Conservation (phyloP, 2,797 vertebrate genomes). For the Ctenosaura bakeri region DNA sequence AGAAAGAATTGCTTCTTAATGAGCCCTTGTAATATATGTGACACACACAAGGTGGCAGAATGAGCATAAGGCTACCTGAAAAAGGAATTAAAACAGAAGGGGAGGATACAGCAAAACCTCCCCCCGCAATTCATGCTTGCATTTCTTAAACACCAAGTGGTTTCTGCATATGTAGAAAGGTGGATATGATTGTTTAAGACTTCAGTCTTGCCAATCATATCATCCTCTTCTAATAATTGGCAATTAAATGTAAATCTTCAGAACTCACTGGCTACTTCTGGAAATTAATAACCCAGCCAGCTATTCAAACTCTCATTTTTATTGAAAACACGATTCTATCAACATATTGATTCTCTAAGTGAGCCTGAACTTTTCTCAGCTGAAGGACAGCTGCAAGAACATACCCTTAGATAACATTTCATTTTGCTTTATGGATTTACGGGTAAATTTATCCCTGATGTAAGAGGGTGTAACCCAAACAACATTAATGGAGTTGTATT, state of each 20-base stretch:
- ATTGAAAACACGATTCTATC: constrained; percentile 73
- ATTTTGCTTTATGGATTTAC: constrained; percentile 69
- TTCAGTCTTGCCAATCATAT: constrained; percentile 57
- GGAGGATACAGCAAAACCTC: constrained; percentile 40
- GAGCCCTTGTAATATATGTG: constrained; percentile 77
- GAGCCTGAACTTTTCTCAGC: constrained; percentile 63
- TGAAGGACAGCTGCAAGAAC: constrained; percentile 73
- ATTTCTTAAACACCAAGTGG: constrained; percentile 37
- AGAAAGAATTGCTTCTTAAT: constrained; percentile 53
- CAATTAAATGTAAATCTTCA: constrained; percentile 68
- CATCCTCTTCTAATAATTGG: constrained; percentile 50
- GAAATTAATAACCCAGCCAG: constrained; percentile 63
- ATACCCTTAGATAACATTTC: constrained; percentile 72
- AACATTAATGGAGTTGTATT: constrained; percentile 55
- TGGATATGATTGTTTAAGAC: constrained; percentile 51
- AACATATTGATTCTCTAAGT: constrained; percentile 76
- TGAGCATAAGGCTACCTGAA: constrained; percentile 67
- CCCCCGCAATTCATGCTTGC: constrained; percentile 47
- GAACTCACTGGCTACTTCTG: constrained; percentile 64
- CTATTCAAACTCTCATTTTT: constrained; percentile 65
- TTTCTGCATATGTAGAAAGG: constrained; percentile 47
- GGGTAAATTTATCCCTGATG: constrained; percentile 63
- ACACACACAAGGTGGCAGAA: constrained; percentile 84
- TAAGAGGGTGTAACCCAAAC: constrained; percentile 62
- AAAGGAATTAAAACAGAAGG: constrained; percentile 16